A percentile compares a stretch with the other conserved stretches of the same genome.
Conservation (phyloP, 1,140 invertebrate species). For the Pentalonia nigronervosa region DNA sequence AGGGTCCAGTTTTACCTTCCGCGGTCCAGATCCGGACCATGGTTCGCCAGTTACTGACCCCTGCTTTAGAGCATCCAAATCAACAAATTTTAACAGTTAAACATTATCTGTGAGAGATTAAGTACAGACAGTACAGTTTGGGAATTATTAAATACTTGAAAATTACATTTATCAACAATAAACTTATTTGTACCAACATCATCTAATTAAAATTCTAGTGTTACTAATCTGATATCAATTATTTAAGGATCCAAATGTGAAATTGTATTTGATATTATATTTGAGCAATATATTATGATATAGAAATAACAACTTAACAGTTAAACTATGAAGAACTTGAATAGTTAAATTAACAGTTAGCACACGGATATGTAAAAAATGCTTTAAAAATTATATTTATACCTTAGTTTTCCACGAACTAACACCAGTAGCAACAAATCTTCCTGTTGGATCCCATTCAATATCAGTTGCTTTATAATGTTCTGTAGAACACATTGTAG, state of each 20-base stretch:
- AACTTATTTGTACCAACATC: background rate
- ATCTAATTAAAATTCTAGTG: background rate
- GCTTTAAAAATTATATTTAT: constrained; percentile 28
- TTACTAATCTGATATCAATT: background rate
- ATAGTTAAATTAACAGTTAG: background rate
- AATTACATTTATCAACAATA: background rate
- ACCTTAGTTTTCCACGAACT: constrained; percentile 95
- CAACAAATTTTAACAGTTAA: too few relatives aligned
- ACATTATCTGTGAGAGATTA: background rate
- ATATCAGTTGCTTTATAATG: constrained; percentile 95
- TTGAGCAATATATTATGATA: background rate
- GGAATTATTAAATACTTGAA: background rate
- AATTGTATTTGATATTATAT: background rate
- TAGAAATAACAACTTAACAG: background rate
- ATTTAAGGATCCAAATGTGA: background rate
- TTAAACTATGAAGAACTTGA: background rate
- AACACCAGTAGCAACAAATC: constrained; percentile 95
- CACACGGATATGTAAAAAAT: background rate
- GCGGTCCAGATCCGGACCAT: too few relatives aligned
- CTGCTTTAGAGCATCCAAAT: too few relatives aligned
- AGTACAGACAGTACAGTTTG: background rate
- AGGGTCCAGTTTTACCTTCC: too few relatives aligned
- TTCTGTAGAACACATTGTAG: constrained; percentile 90
- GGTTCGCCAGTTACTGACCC: too few relatives aligned
- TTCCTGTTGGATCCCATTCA: constrained; percentile 98